phyloP scores from a whole-genome alignment of 2,797 vertebrate genomes.

The Pipistrellus pygmaeus region DNA sequence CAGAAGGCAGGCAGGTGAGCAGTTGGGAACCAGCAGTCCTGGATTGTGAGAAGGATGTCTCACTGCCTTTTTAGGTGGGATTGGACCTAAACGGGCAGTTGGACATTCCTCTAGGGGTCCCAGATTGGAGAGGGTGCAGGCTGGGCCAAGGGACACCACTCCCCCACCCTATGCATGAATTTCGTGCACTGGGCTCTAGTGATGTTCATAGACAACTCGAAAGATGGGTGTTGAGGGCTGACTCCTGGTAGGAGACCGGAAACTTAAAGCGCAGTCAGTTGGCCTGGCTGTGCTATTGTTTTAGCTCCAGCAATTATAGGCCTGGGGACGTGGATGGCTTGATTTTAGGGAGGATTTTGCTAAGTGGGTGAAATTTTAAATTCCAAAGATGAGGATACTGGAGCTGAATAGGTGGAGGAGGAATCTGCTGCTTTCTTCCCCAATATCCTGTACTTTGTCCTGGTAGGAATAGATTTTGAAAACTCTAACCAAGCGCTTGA shows the following conservation, averaged over 20 bases:
- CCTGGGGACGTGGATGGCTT: background rate
- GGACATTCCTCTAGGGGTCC: too few relatives aligned
- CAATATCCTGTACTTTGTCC: background rate
- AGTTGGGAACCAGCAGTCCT: too few relatives aligned
- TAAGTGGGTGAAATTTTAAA: background rate
- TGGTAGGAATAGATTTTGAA: background rate
- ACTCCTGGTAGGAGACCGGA: background rate
- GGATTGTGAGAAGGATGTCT: too few relatives aligned
- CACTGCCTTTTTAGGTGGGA: too few relatives aligned
- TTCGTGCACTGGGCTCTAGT: too few relatives aligned
- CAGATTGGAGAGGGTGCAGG: too few relatives aligned
- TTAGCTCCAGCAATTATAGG: background rate
- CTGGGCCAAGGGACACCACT: too few relatives aligned
- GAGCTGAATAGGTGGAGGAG: background rate
- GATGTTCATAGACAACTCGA: too few relatives aligned
- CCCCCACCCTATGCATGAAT: too few relatives aligned
- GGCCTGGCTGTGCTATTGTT: accelerated
- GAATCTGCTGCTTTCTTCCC: background rate
- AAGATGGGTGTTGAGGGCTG: background rate
- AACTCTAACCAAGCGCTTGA: background rate
- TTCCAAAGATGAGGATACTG: background rate
- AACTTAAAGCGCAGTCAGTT: too few relatives aligned
- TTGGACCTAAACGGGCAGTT: too few relatives aligned
- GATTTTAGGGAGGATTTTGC: background rate
- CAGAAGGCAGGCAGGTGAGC: too few relatives aligned